A percentile compares a stretch with the other conserved stretches of the same genome.
Conservation (phyloP, 1,140 invertebrate species). For the Pararge aegeria region DNA sequence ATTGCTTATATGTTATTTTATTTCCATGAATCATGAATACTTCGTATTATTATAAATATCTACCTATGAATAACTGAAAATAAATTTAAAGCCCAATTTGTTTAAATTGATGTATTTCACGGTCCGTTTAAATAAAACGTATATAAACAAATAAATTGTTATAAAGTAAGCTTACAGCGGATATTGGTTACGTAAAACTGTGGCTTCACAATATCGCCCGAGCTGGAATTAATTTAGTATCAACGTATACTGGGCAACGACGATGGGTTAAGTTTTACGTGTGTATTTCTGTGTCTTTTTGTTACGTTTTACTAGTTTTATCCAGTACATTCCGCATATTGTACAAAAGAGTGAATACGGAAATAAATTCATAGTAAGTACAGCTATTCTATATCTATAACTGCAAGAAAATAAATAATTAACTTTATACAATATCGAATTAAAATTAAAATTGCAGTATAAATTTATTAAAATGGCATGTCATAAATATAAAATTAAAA, state of each 20-base stretch:
- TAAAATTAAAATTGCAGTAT: no score
- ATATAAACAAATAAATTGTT: constrained; percentile 29
- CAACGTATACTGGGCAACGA: background rate
- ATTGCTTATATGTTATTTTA: no score
- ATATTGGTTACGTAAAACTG: constrained; percentile 42
- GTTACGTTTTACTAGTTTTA: background rate
- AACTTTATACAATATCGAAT: no score
- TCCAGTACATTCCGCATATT: no score
- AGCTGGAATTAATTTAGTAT: constrained; percentile 31
- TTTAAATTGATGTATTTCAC: constrained; percentile 19
- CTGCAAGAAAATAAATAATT: no score
- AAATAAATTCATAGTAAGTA: no score
- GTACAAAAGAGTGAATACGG: no score
- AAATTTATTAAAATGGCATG: no score
- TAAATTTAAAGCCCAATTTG: constrained; percentile 5
- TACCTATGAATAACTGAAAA: background rate
- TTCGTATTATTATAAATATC: background rate
- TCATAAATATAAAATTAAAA: no score
- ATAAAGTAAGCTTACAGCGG: constrained; percentile 36
- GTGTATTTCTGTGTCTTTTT: background rate
- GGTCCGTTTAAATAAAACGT: constrained; percentile 24
- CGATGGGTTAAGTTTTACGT: background rate
- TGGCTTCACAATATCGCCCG: constrained; percentile 34
- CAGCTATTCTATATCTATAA: no score
- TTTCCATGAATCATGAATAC: no score